A percentile compares a stretch with the other conserved stretches of the same genome.
Conservation (phyloP, 2,888 invertebrate genomes). For the Rotaria macrura region DNA sequence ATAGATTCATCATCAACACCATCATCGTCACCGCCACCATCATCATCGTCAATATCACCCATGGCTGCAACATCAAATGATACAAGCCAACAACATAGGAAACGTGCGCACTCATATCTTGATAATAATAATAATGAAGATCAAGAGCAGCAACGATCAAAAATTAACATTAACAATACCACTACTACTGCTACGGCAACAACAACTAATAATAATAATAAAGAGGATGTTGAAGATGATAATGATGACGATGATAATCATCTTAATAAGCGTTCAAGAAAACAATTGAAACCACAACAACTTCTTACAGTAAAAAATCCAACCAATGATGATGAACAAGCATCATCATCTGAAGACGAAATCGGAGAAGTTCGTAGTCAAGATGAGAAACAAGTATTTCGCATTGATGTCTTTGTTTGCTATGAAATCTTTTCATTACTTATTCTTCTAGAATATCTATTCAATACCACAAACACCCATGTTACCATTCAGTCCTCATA, state of each 20-base stretch:
- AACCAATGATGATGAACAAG: not conserved
- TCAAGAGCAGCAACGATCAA: not conserved
- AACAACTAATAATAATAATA: too few relatives aligned
- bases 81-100: not conserved
- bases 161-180: too few relatives aligned
- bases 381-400: not conserved
- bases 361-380: not conserved
- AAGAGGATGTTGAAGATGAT: not conserved
- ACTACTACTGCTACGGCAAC: too few relatives aligned
- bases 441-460: not conserved
- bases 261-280: not conserved
- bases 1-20: not conserved
- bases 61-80: not conserved
- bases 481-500: not conserved
- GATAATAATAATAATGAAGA: not conserved
- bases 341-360: not conserved
- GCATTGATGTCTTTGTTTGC: not conserved
- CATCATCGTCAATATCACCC: not conserved
- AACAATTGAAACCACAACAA: constrained; percentile 1
- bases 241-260: not conserved
- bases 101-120: not conserved
- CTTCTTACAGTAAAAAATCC: not conserved
- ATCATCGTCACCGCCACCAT: not conserved
- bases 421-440: not conserved
- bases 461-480: not conserved